Conservation (phyloP, 1,140 invertebrate genomes). For the Sycobia sp. region DNA sequence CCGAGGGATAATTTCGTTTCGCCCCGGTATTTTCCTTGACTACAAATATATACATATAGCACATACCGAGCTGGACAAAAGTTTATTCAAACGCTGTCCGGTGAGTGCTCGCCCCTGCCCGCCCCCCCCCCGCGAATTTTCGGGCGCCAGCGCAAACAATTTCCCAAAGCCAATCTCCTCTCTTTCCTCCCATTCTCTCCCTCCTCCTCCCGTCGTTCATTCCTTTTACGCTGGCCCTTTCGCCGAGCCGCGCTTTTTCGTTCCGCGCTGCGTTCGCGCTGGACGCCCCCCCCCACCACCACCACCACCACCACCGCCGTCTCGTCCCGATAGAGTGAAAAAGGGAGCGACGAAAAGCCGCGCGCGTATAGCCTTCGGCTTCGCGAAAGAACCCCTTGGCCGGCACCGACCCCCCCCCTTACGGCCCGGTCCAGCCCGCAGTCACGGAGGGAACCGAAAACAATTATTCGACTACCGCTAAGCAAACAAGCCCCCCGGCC, state of each 20-base stretch:
- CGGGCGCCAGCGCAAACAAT: conserved; percentile 16
- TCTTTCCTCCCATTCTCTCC: neutral
- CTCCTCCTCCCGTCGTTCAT: neutral
- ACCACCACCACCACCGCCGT: no score
- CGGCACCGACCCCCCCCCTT: no score
- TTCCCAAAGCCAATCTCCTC: conserved; percentile 22
- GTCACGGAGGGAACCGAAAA: conserved; percentile 49
- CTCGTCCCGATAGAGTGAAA: no score
- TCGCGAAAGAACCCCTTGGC: no score
- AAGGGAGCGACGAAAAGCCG: no score
- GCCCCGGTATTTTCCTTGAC: conserved; percentile 10
- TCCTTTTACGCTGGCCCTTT: conserved; percentile 5
- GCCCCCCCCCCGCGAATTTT: conserved; percentile 10
- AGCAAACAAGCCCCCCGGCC: conserved; percentile 45
- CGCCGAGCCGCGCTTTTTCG: no score
- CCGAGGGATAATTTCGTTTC: conserved; percentile 9
- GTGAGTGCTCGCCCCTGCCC: neutral
- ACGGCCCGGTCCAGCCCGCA: no score
- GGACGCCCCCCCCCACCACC: no score
- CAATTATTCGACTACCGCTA: conserved; percentile 54
- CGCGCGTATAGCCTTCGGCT: no score
- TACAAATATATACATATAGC: no score
- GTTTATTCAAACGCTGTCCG: conserved; percentile 18
- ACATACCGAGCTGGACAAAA: conserved; percentile 2
- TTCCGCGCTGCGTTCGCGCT: no score